These are phyloP conservation scores for Aradus depressus DNA, from an alignment of 2,888 invertebrate genomes.

Conservation along the genomic window DNA sequence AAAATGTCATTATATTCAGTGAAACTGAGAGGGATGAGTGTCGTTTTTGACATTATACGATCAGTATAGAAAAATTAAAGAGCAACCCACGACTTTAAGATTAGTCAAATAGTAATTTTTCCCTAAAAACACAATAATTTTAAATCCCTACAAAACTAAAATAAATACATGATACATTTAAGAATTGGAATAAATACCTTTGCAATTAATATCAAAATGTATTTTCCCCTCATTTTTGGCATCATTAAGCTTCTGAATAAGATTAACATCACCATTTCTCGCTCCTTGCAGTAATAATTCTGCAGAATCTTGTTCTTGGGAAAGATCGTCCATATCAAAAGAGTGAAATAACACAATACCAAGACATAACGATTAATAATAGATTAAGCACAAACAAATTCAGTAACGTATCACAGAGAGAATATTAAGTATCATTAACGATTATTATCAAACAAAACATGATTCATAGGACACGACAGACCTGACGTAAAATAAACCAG, in stretches of 20 bases:
- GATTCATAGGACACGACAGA: no score
- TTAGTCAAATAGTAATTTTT: neutral
- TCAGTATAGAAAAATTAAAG: no score
- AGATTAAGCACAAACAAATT: no score
- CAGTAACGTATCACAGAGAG: no score
- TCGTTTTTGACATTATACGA: no score
- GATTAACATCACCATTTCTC: conserved; percentile 48
- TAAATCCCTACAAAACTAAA: neutral
- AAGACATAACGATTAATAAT: no score
- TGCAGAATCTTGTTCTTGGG: conserved; percentile 11
- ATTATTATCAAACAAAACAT: no score
- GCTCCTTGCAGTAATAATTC: conserved; percentile 50
- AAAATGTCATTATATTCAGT: no score
- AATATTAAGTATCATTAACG: no score
- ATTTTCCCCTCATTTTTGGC: conserved; percentile 43
- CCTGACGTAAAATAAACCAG: no score
- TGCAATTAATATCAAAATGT: conserved; percentile 50
- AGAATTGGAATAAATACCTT: conserved; percentile 41
- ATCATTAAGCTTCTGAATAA: conserved; percentile 45
- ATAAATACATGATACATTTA: neutral
- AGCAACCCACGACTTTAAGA: no score
- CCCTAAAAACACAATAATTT: neutral
- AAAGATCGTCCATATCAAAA: conserved; percentile 10
- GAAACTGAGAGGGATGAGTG: no score
- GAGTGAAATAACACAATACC: neutral